Conservation (phyloP, 2,113 vertebrate genomes). For the Agapornis roseicollis region DNA sequence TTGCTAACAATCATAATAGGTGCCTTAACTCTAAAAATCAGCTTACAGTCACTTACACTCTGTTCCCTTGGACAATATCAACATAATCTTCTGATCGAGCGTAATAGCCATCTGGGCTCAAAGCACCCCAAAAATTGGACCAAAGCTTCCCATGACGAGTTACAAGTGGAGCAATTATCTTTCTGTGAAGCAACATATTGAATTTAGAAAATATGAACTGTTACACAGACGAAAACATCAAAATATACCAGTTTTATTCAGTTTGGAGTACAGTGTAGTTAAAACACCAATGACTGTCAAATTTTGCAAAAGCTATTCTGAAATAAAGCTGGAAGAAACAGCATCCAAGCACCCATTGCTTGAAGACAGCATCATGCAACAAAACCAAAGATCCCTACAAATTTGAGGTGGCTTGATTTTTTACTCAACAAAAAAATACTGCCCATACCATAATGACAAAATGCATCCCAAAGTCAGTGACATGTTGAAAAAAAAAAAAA, state of each 20-base stretch:
- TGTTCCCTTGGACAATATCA: constrained; percentile 94
- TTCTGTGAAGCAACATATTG: constrained; percentile 72
- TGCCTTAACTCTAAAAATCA: background rate
- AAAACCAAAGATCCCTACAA: background rate
- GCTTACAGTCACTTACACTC: constrained; percentile 83
- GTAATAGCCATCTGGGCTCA: constrained; percentile 95
- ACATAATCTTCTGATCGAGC: constrained; percentile 96
- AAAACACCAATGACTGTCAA: background rate
- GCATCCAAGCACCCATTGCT: background rate
- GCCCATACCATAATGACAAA: background rate
- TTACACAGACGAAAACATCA: background rate
- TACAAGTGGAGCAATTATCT: constrained; percentile 93
- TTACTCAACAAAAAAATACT: background rate
- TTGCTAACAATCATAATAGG: background rate
- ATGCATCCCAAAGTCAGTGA: background rate
- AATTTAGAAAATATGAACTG: background rate
- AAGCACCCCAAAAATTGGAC: constrained; percentile 98
- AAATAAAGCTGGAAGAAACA: background rate
- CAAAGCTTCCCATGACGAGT: constrained; percentile 93
- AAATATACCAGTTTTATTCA: background rate
- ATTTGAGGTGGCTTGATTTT: background rate
- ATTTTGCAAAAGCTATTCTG: background rate
- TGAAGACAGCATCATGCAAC: background rate
- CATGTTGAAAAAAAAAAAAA: background rate
- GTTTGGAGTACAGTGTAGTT: background rate